These are phyloP conservation scores for Ammodytes dubius DNA, from an alignment of 2,113 vertebrate species.

Conservation along the genomic window DNA sequence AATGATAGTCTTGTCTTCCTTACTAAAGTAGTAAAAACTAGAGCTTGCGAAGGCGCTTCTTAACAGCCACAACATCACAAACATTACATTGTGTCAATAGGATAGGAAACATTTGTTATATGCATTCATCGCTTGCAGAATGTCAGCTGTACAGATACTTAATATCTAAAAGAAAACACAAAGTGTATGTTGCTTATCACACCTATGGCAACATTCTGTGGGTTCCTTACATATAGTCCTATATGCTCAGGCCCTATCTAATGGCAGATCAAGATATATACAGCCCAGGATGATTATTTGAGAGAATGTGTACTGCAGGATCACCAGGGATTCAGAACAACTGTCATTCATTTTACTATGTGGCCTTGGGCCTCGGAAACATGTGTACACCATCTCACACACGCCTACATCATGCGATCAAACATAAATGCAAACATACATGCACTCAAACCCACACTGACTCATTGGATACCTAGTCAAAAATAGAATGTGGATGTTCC, in stretches of 20 bases:
- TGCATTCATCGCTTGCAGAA: background rate
- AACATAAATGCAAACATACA: background rate
- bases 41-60: background rate
- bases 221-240: constrained; percentile 14
- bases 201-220: constrained; percentile 54
- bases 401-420: background rate
- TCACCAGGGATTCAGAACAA: constrained; percentile 51
- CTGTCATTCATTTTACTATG: constrained; percentile 29
- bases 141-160: background rate
- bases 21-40: background rate
- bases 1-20: background rate
- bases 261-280: constrained; percentile 28
- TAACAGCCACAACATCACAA: background rate
- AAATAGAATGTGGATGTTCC: constrained; percentile 52
- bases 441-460: background rate
- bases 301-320: constrained; percentile 43
- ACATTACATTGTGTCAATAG: background rate
- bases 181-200: constrained; percentile 27
- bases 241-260: constrained; percentile 24
- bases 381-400: background rate
- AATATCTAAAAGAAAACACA: background rate
- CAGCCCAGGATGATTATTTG: constrained; percentile 44
- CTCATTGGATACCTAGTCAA: constrained; percentile 13
- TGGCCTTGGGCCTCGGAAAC: constrained; percentile 13
- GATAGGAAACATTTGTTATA: background rate